phyloP scores from a whole-genome alignment of 37 sponge, comb jelly and placozoan species.

The Axinella damicornis region DNA sequence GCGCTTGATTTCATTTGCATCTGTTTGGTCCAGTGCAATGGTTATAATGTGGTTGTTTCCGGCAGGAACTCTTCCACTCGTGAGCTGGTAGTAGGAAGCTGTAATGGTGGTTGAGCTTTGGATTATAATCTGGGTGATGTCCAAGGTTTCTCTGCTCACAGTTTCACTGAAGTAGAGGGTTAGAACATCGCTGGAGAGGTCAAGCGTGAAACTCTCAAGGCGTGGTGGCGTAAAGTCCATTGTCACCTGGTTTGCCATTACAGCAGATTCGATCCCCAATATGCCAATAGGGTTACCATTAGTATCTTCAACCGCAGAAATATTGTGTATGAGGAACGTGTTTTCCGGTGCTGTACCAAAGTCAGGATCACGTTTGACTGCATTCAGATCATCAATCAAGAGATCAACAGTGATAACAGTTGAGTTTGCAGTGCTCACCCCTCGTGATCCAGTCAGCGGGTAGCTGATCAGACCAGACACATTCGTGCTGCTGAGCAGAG shows the following conservation, averaged over 20 bases:
- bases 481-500: conserved; percentile 71
- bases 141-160: conserved; percentile 54
- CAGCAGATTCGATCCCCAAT: conserved; percentile 29
- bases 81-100: conserved; percentile 47
- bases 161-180: conserved; percentile 84
- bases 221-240: conserved; percentile 66
- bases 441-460: conserved; percentile 49
- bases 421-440: conserved; percentile 34
- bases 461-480: conserved; percentile 22
- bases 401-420: conserved; percentile 53
- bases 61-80: conserved; percentile 60
- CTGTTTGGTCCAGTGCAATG: conserved; percentile 56
- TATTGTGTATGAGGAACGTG: conserved; percentile 66
- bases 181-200: conserved; percentile 68
- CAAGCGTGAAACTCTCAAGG: conserved; percentile 56
- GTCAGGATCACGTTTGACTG: conserved; percentile 58
- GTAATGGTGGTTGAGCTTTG: conserved; percentile 39
- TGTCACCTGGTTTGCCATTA: conserved; percentile 45
- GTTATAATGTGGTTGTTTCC: conserved; percentile 64
- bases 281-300: conserved; percentile 52
- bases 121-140: conserved; percentile 54
- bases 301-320: conserved; percentile 79
- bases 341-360: conserved; percentile 71
- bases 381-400: conserved; percentile 75
- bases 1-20: conserved; percentile 85